phyloP scores from a whole-genome alignment of 2,113 vertebrate genomes.

The Laticauda colubrina region DNA sequence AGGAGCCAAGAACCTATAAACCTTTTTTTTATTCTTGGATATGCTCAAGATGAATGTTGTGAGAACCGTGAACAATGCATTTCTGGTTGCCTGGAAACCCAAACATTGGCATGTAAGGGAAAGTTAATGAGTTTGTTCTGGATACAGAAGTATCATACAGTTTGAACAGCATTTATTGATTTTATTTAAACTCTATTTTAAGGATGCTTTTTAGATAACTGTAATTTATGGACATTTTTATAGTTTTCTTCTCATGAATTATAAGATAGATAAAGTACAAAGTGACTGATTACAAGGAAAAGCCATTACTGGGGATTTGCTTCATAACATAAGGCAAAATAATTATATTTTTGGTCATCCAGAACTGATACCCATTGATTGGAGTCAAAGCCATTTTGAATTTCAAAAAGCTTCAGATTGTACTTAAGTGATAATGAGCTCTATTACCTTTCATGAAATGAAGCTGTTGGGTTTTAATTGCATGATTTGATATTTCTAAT shows the following conservation, averaged over 20 bases:
- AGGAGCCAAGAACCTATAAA: neutral
- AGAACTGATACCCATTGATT: constrained; percentile 54
- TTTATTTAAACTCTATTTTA: neutral
- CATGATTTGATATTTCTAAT: constrained; percentile 27
- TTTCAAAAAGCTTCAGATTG: constrained; percentile 66
- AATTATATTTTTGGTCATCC: constrained; percentile 48
- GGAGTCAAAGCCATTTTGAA: constrained; percentile 48
- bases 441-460: constrained; percentile 20
- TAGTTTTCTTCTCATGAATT: neutral
- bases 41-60: neutral
- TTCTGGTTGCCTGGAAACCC: neutral
- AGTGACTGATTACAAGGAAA: constrained; percentile 11
- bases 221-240: neutral
- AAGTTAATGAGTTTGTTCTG: neutral
- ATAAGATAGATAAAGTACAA: constrained; percentile 35
- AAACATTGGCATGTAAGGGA: neutral
- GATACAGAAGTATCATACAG: neutral
- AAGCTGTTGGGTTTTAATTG: neutral
- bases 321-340: constrained; percentile 23
- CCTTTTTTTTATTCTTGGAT: neutral
- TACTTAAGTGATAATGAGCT: constrained; percentile 70
- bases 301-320: constrained; percentile 37
- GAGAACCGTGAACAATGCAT: neutral
- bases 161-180: neutral
- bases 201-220: rapidly evolving